Conservation (phyloP, 2,113 vertebrate genomes). For the Tragelaphus imberbis region DNA sequence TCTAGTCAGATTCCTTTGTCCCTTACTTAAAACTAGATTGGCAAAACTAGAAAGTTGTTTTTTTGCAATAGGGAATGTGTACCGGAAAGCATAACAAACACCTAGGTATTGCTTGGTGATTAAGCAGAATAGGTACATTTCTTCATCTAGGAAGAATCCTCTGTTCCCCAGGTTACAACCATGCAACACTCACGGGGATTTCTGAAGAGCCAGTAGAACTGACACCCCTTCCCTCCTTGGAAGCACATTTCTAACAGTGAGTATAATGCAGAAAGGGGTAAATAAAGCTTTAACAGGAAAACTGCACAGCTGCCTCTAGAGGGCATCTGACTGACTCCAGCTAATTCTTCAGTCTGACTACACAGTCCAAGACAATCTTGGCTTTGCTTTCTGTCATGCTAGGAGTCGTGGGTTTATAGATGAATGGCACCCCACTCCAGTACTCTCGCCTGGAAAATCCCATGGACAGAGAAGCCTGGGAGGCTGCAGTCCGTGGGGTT, state of each 20-base stretch:
- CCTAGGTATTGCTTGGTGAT: neutral
- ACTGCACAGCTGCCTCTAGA: conserved; percentile 36
- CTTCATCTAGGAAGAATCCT: neutral
- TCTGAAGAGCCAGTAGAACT: neutral
- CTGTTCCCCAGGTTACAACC: neutral
- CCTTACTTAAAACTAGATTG: neutral
- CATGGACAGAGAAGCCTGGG: neutral
- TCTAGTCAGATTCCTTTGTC: neutral
- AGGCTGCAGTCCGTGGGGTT: neutral
- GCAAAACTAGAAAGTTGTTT: neutral
- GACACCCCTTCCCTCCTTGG: neutral
- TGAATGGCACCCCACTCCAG: neutral
- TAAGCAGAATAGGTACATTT: neutral
- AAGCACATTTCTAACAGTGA: neutral
- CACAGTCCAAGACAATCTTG: neutral
- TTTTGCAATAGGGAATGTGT: neutral
- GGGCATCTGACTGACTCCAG: conserved; percentile 52
- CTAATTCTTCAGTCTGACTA: neutral
- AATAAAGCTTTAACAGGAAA: neutral
- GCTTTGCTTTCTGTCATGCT: neutral
- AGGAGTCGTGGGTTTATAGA: neutral
- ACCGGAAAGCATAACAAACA: neutral
- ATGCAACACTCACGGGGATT: neutral
- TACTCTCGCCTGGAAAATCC: neutral
- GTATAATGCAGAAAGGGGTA: neutral